These are phyloP conservation scores for Drosophila takahashii DNA, from an alignment of 1,140 invertebrate species.

Conservation along the genomic window DNA sequence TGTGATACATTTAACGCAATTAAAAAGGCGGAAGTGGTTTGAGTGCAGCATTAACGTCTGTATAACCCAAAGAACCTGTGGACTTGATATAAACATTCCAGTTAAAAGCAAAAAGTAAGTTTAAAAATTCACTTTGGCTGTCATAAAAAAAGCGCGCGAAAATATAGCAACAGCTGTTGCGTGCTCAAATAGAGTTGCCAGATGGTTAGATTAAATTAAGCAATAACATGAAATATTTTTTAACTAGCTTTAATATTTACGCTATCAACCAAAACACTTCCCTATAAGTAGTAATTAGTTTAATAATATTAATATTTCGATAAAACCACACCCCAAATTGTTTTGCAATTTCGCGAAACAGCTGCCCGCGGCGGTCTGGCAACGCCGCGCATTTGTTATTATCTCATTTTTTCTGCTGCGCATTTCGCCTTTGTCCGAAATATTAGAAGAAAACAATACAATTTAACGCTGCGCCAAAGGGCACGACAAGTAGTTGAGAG, in stretches of 20 bases:
- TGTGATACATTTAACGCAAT: not conserved
- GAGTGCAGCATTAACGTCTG: not conserved
- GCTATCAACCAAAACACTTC: too few species aligned
- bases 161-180: constrained; percentile 59
- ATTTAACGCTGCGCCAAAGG: constrained; percentile 43
- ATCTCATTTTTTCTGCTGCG: constrained; percentile 82
- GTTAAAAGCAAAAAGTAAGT: constrained; percentile 45
- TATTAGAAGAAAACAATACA: constrained; percentile 59
- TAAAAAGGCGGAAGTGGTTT: not conserved
- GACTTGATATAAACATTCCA: constrained; percentile 15
- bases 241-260: not conserved
- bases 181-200: constrained; percentile 42
- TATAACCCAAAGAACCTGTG: not conserved
- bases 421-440: constrained; percentile 75
- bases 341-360: constrained; percentile 47
- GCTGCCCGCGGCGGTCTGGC: constrained; percentile 56
- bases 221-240: not conserved
- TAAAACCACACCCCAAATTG: constrained; percentile 9
- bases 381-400: constrained; percentile 69
- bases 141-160: constrained; percentile 39
- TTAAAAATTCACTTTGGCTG: not conserved
- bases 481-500: constrained; percentile 52
- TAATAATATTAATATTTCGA: not conserved
- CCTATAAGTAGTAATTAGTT: not conserved
- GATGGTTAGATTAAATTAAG: not conserved